phyloP scores from a whole-genome alignment of 2,113 vertebrate genomes.

The Myiagra hebetior region DNA sequence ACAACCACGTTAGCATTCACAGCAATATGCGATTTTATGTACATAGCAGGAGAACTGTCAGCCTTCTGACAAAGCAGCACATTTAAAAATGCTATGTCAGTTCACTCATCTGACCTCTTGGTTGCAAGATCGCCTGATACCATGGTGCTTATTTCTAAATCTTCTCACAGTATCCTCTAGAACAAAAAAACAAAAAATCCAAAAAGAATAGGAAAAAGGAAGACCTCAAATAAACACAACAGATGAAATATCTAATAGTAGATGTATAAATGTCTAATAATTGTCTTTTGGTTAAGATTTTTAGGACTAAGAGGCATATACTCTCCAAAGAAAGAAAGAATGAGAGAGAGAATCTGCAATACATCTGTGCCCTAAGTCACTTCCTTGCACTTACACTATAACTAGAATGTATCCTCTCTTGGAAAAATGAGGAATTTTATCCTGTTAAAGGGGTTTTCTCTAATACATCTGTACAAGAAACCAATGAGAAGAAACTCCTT shows the following conservation, averaged over 20 bases:
- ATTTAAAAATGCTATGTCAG: slow-evolving; percentile 63
- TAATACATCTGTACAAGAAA: not conserved
- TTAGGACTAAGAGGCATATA: not conserved
- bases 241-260: not conserved
- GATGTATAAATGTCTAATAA: not conserved
- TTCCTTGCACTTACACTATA: not conserved
- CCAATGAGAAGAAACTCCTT: not conserved
- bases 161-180: not conserved
- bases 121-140: slow-evolving; percentile 50
- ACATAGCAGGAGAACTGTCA: slow-evolving; percentile 55
- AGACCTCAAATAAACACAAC: not conserved
- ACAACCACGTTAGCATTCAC: slow-evolving; percentile 70
- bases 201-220: not conserved
- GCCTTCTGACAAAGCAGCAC: slow-evolving; percentile 43
- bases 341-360: not conserved
- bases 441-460: not conserved
- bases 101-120: slow-evolving; percentile 62
- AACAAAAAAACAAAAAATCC: not conserved
- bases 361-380: not conserved
- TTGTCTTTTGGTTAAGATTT: not conserved
- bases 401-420: not conserved
- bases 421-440: not conserved
- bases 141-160: not conserved
- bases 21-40: slow-evolving; percentile 69
- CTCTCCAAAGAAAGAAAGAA: not conserved